Evolutionary conservation across 2,797 vertebrate genomes (phyloP).

Genomic region (Oreochromis grahami): DNA sequence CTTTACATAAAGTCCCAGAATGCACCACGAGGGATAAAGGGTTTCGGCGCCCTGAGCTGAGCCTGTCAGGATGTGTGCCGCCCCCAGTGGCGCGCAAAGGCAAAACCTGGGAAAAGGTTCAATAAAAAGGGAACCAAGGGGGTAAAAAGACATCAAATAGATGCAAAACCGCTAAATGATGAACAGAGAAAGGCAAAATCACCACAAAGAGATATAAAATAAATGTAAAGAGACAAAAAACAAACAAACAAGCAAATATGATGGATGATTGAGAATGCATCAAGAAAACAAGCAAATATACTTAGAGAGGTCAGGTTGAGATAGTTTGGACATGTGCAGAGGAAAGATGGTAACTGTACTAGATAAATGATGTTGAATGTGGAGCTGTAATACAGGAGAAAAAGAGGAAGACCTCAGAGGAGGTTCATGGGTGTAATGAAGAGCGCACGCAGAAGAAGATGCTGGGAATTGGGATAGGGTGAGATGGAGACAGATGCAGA

Average conservation of each 20-base stretch:
- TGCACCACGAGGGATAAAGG: background rate
- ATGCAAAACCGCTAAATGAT: background rate
- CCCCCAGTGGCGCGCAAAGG: background rate
- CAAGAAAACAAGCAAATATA: background rate
- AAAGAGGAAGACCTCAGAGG: background rate
- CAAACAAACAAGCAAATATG: background rate
- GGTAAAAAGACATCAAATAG: background rate
- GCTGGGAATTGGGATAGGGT: background rate
- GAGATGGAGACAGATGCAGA: background rate
- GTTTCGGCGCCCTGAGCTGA: rapidly evolving
- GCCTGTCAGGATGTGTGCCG: background rate
- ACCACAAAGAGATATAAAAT: background rate
- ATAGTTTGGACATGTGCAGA: background rate
- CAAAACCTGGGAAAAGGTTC: background rate
- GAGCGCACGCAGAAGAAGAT: rapidly evolving
- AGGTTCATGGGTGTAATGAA: background rate
- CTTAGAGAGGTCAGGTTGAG: background rate
- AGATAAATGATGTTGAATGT: background rate
- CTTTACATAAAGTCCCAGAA: constrained; percentile 69
- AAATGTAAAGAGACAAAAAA: background rate
- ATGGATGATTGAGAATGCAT: no score
- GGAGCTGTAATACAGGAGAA: background rate
- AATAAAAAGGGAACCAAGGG: background rate
- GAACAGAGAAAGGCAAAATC: background rate
- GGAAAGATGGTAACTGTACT: background rate